A percentile compares a stretch with the other conserved stretches of the same genome.
Evolutionary conservation across 1,140 invertebrate genomes (phyloP).

Genomic region (Halesus radiatus): DNA sequence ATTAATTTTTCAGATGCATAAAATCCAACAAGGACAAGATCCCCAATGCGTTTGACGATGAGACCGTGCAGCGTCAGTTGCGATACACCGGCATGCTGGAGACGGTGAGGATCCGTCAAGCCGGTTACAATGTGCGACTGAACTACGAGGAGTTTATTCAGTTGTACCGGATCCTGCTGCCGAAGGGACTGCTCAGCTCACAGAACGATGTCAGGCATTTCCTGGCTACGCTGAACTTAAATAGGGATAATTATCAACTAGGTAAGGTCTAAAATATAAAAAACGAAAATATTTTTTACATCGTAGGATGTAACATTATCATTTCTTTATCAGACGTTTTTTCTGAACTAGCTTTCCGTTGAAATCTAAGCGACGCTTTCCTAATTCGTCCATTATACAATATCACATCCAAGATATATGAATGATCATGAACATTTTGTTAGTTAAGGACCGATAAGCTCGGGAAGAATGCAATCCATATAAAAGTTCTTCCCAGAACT

Average conservation of each 20-base stretch:
- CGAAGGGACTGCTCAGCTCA: conserved; percentile 86
- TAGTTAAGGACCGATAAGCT: no score
- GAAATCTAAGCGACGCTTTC: no score
- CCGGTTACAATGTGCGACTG: conserved; percentile 94
- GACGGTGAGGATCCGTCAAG: conserved; percentile 94
- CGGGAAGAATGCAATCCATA: no score
- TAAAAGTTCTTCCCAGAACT: no score
- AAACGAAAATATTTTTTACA: no score
- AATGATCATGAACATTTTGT: no score
- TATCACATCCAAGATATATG: no score
- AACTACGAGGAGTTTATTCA: conserved; percentile 96
- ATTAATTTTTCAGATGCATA: conserved; percentile 77
- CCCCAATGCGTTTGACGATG: conserved; percentile 93
- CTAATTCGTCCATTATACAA: no score
- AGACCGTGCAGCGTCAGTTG: conserved; percentile 90
- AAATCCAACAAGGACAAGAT: conserved; percentile 95
- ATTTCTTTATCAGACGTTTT: no score
- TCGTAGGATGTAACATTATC: no score
- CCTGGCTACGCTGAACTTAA: conserved; percentile 83
- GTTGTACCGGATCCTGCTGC: conserved; percentile 89
- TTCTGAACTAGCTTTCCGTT: no score
- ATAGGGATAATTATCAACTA: conserved; percentile 92
- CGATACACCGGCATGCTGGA: conserved; percentile 97
- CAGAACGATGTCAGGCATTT: conserved; percentile 86
- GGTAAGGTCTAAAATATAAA: conserved; percentile 72